phyloP scores from a whole-genome alignment of 2,113 vertebrate species.

The Tenebrosternarchus preto region DNA sequence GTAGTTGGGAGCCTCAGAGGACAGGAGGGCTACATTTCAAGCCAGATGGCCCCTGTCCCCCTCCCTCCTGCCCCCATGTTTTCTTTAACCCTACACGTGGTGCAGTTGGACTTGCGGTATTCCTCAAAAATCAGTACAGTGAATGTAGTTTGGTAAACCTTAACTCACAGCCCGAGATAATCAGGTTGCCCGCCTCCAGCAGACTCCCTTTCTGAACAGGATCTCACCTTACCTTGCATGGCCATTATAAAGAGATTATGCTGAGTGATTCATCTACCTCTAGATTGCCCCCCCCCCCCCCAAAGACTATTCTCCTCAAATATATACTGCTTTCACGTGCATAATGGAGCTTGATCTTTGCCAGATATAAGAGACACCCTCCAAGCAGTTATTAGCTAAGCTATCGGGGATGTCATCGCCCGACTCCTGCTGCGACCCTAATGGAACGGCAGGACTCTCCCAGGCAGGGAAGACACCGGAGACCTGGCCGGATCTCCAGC shows the following conservation, averaged over 20 bases:
- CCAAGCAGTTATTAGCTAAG: neutral
- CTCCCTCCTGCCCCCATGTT: neutral
- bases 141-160: constrained; percentile 3
- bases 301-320: neutral
- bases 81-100: neutral
- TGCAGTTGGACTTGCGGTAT: neutral
- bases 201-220: neutral
- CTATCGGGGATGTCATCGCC: constrained; percentile 9
- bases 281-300: neutral
- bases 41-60: neutral
- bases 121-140: neutral
- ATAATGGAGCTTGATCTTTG: constrained; percentile 4
- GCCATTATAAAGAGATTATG: constrained; percentile 22
- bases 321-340: neutral
- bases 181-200: constrained; percentile 22
- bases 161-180: constrained; percentile 24
- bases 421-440: constrained; percentile 1
- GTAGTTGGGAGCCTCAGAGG: constrained; percentile 24
- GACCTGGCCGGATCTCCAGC: neutral
- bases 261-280: constrained; percentile 5
- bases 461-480: neutral
- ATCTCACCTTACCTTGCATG: neutral
- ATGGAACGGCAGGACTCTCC: constrained; percentile 24
- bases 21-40: constrained; percentile 50
- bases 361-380: constrained; percentile 12